phyloP scores from a whole-genome alignment of 2,113 vertebrate genomes.

The Neodontobutis hainanensis region DNA sequence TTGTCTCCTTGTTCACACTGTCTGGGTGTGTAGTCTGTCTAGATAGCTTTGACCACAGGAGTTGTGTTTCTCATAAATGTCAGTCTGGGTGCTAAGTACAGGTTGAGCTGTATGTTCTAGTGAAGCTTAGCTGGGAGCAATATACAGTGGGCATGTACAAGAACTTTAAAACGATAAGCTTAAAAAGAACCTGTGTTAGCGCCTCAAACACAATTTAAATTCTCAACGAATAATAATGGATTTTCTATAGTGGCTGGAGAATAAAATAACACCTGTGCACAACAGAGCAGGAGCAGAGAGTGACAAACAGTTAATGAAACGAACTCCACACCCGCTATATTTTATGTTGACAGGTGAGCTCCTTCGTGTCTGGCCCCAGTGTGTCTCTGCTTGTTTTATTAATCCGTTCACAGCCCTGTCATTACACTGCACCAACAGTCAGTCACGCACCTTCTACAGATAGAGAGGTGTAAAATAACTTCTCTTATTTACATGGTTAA shows the following conservation, averaged over 20 bases:
- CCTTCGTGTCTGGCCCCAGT: background rate
- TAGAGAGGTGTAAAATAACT: too few relatives aligned
- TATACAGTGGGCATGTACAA: constrained; percentile 57
- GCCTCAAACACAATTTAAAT: background rate
- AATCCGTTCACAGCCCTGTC: constrained; percentile 2
- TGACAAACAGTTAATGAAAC: constrained; percentile 10
- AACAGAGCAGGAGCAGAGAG: constrained; percentile 2
- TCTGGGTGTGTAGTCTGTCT: constrained; percentile 34
- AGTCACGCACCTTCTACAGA: too few relatives aligned
- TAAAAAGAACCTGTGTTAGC: constrained; percentile 11
- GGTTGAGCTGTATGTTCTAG: constrained; percentile 58
- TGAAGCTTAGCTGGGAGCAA: constrained; percentile 55
- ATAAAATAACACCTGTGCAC: constrained; percentile 1
- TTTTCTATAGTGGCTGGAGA: background rate
- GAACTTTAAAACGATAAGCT: constrained; percentile 29
- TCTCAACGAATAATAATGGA: background rate
- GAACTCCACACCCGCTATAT: background rate
- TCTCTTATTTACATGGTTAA: too few relatives aligned
- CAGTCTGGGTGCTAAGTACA: constrained; percentile 73
- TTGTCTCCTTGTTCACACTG: constrained; percentile 62
- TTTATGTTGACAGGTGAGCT: constrained; percentile 3
- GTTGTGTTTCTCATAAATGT: constrained; percentile 73
- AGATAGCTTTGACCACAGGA: constrained; percentile 35
- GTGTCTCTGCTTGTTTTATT: background rate
- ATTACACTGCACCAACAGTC: background rate